phyloP scores from a whole-genome alignment of 2,888 invertebrate genomes.

The Rhabditoides inermis region DNA sequence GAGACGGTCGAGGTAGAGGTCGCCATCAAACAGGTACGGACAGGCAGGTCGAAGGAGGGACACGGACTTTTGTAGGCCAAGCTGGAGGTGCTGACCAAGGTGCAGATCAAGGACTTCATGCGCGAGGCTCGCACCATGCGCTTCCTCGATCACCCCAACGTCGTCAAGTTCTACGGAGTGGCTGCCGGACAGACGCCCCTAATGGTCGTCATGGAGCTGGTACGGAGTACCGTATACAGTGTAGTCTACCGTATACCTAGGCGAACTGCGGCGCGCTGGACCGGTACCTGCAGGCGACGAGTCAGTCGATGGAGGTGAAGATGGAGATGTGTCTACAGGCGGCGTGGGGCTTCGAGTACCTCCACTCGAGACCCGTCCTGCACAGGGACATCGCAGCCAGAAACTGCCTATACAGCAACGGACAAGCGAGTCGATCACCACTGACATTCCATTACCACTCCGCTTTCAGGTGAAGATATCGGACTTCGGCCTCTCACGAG shows the following conservation, averaged over 20 bases:
- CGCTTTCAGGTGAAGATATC: conserved; percentile 29
- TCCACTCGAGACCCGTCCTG: conserved; percentile 3
- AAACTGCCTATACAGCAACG: conserved; percentile 14
- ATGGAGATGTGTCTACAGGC: conserved; percentile 13
- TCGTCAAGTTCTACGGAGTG: conserved; percentile 12
- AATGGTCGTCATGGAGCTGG: conserved; percentile 10
- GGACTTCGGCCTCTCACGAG: conserved; percentile 25
- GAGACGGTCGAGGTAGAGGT: no score
- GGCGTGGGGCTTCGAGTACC: conserved; percentile 14
- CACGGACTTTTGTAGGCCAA: no score
- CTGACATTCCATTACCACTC: no score
- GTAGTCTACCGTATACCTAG: no score
- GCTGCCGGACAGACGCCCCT: conserved; percentile 9
- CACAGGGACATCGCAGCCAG: conserved; percentile 14
- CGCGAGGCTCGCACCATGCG: neutral
- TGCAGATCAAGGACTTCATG: conserved; percentile 2
- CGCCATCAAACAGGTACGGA: no score
- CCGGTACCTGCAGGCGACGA: conserved; percentile 8
- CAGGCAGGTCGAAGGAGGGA: no score
- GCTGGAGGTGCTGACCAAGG: neutral
- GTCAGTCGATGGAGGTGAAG: conserved; percentile 6
- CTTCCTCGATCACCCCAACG: conserved; percentile 9
- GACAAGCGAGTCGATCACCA: no score
- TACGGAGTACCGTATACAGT: no score
- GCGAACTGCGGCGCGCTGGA: conserved; percentile 9